Percentiles rank a stretch among this genome's conserved stretches.
phyloP scores from a whole-genome alignment of 2,113 vertebrate species.

The Aleadryas rufinucha region DNA sequence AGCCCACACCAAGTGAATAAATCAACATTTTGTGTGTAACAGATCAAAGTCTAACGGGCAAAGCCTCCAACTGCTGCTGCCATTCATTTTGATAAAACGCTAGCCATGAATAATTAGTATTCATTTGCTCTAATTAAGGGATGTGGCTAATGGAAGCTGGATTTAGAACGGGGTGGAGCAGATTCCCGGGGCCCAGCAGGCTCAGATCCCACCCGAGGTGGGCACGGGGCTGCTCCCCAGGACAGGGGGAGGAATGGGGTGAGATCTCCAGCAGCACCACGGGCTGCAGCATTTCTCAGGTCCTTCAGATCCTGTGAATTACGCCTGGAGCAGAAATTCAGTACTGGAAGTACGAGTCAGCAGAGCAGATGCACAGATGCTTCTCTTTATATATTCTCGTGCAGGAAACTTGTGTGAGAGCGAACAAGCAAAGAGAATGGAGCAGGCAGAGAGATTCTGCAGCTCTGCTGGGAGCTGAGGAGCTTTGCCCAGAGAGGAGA shows the following conservation, averaged over 20 bases:
- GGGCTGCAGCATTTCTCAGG: background rate
- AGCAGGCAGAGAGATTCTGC: background rate
- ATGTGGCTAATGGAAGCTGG: constrained; percentile 24
- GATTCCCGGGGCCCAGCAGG: background rate
- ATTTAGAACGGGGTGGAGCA: background rate
- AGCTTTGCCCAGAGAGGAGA: background rate
- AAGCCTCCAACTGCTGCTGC: constrained; percentile 33
- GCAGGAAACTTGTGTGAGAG: background rate
- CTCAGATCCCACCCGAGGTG: background rate
- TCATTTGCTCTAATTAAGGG: constrained; percentile 59
- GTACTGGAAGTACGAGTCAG: background rate
- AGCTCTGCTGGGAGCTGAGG: background rate
- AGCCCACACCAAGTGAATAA: background rate
- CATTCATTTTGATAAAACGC: constrained; percentile 50
- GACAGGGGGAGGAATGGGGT: fast-evolving
- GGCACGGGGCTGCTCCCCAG: background rate
- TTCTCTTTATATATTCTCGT: background rate
- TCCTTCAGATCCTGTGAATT: background rate
- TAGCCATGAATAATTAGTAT: constrained; percentile 48
- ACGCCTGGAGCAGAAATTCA: background rate
- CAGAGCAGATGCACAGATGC: background rate
- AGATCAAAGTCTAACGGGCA: background rate
- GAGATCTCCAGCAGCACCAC: background rate
- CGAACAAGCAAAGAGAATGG: fast-evolving
- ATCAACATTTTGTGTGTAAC: background rate